Evolutionary conservation across 1,140 invertebrate genomes (phyloP).

Genomic region (Drosophila yakuba): DNA sequence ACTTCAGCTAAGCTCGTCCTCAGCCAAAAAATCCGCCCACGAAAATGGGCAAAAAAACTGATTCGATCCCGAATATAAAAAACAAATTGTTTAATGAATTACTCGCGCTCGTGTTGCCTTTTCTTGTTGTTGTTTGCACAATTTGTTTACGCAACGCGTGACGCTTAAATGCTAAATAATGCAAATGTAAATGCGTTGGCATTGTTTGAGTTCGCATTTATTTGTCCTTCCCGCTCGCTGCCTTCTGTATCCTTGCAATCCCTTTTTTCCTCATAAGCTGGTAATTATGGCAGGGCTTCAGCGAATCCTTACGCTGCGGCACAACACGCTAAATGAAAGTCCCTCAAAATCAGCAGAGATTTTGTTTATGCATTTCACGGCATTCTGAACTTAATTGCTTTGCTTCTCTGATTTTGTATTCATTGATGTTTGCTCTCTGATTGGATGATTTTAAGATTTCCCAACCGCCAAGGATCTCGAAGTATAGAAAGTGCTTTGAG

Average conservation of each 20-base stretch:
- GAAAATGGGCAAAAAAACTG: constrained; percentile 4
- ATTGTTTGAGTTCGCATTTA: constrained; percentile 66
- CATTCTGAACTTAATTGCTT: not conserved
- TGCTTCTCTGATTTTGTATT: not conserved
- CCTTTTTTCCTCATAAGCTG: constrained; percentile 57
- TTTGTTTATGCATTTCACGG: constrained; percentile 6
- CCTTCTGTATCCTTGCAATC: constrained; percentile 43
- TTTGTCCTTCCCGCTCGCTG: constrained; percentile 42
- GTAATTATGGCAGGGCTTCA: constrained; percentile 37
- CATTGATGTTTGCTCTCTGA: not conserved
- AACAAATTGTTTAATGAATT: constrained; percentile 73
- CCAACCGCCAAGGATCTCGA: no score
- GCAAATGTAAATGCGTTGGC: constrained; percentile 74
- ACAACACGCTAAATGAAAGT: constrained; percentile 13
- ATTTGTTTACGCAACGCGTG: constrained; percentile 82
- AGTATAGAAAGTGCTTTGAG: no score
- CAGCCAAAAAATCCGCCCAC: constrained; percentile 2
- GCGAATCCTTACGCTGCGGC: constrained; percentile 19
- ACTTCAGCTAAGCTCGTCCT: constrained; percentile 34
- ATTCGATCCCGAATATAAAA: constrained; percentile 28
- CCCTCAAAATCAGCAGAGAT: constrained; percentile 10
- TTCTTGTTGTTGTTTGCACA: constrained; percentile 69
- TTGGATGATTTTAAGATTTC: not conserved
- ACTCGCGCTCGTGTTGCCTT: constrained; percentile 54
- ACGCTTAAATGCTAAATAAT: constrained; percentile 83